These are phyloP conservation scores for Sphecodes monilicornis DNA, from an alignment of 2,888 invertebrate species.

Conservation along the genomic window DNA sequence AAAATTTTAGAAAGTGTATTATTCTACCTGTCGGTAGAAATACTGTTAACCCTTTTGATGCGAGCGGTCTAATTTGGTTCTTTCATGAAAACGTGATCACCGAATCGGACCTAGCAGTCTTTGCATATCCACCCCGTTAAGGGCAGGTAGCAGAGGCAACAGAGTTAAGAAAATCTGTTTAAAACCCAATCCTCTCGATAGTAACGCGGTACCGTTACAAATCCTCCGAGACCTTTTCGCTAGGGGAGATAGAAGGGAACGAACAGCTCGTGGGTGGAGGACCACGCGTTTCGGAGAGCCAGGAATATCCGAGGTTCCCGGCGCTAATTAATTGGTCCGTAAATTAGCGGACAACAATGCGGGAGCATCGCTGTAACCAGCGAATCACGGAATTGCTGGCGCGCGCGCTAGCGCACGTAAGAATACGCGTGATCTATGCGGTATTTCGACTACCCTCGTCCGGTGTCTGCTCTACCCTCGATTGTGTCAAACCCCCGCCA, in stretches of 20 bases:
- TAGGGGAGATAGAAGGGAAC: background rate
- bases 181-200: background rate
- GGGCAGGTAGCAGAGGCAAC: too few relatives aligned
- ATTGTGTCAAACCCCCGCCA: constrained; percentile 13
- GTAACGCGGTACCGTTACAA: background rate
- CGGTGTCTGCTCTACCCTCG: constrained; percentile 18
- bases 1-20: too few relatives aligned
- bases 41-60: too few relatives aligned
- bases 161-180: background rate
- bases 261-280: constrained; percentile 11
- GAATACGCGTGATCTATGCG: constrained; percentile 82
- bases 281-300: constrained; percentile 55
- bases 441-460: constrained; percentile 72
- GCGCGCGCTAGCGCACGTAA: constrained; percentile 72
- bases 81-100: too few relatives aligned
- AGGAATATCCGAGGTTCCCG: constrained; percentile 69
- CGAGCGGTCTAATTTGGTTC: too few relatives aligned
- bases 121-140: too few relatives aligned
- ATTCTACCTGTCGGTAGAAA: too few relatives aligned
- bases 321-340: constrained; percentile 83
- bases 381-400: constrained; percentile 72
- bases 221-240: background rate
- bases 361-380: constrained; percentile 51
- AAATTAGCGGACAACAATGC: constrained; percentile 82
- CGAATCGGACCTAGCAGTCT: too few relatives aligned